Evolutionary conservation across 1,140 invertebrate genomes (phyloP), one percentile per base, ranked within the genome.

Genomic region (Colletes latitarsis): DNA sequence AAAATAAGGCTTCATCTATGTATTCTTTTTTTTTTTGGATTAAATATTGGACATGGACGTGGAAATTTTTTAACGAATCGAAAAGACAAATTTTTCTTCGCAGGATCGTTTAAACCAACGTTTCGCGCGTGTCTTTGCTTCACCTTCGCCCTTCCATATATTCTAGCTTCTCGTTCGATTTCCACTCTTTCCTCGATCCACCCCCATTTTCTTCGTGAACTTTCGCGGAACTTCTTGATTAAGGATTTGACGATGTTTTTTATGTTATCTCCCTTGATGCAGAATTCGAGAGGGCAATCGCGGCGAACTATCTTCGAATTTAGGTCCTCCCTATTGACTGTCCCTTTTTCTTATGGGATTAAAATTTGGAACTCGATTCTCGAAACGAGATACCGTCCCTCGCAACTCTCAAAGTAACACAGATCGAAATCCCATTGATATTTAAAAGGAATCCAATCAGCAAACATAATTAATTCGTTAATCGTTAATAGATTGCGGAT

Each of bases 201-300:
- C 1, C 46, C 39, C 8, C 53, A 55, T 46, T 55, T n/a, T 55
- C 41, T 30, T 57, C 57, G 12, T 21, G 46, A 75, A 83, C 70
- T 84, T 77, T 49, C 77, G 41, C 57, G 30, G 77, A 88, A 88
- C 75, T 87, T 87, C 74, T 67, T 84, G 88, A 89, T 87, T 86
- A 87, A 68, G 63, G 79, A 87, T 87, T 87, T 79, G 70, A 88
- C 84, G 75, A 70, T 68, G 62, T 72, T 79, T 83, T 85, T 88
- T 84, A 79, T 81, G 63, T 70, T 53, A 43, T 79, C 57, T 63
- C 58, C 49, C 58, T 30, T 17, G 43, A 69, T 60, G 69, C 39
- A 9, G 39, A 66, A 81, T 82, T 81, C 49, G 21, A 78, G 66
- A 14, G 58, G 52, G 60, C 55, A 77, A 84, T 87, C 80, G 63